Evolutionary conservation across 1,140 invertebrate genomes (phyloP), one percentile per base, ranked within the genome.

Genomic region (Camponotus vicinus): DNA sequence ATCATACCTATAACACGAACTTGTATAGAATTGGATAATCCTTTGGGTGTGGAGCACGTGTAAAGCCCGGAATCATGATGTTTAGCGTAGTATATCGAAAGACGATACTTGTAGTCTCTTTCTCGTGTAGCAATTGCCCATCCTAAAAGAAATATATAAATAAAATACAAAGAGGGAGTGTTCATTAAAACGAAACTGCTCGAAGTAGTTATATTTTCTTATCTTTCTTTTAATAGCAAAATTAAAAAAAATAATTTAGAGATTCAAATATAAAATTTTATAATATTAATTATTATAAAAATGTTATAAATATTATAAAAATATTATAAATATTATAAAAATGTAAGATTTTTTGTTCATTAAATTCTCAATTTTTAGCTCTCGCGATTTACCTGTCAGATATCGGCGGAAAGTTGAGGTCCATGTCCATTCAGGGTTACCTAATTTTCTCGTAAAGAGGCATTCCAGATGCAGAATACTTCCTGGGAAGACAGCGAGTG

Each of bases 381-480:
- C 27, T 42, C 4, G 18, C n/a, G 15, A 77, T 93, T 95, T 91
- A 98, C 98, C 97, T 87, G 97, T 97, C 15, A 96, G 95, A 92
- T 98, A 98, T 92, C 97, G 96, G 86, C 97, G 96, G 87, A 97
- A 96, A 13, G 96, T 97, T 55, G 98, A 97, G 0, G 97, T 98
- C 97, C 98, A 98, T n/a, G 97, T 97, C 98, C 98, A 98, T 85
- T 97, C 97, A 0, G 98, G 98, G 82, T 97, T 97, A 1, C 98
- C 98, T 37, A 97, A 93, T 55, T 96, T 95, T 76, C 98, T 95
- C 0, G 97, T 96, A 91, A 97, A 98, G 75, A 98, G 96, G 92
- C 98, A 98, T 92, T 98, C 98, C 66, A 98, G 95, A 92, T 98
- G 97, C 0, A 98, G 92, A 0, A 98, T 98, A 87, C 97, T 98